Evolutionary conservation across 1,140 invertebrate species (phyloP).

Genomic region (Akabosia matsudoensis): DNA sequence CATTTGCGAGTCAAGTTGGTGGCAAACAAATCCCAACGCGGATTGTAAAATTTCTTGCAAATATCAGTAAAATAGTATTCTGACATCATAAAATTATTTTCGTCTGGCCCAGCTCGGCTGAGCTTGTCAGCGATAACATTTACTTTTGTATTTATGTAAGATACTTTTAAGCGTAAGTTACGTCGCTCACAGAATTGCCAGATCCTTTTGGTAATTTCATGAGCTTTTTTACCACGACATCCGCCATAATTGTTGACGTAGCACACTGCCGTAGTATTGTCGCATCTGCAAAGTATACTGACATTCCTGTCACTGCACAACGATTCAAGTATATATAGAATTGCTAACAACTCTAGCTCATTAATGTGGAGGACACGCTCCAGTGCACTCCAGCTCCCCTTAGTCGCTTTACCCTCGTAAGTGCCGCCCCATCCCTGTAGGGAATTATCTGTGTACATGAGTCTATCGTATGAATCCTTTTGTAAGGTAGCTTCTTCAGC

Average conservation of each 20-base stretch:
- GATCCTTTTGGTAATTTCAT: slow-evolving; percentile 23
- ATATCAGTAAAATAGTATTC: background rate
- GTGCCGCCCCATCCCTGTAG: slow-evolving; percentile 25
- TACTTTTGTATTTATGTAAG: background rate
- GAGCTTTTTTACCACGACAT: background rate
- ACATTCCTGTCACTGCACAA: background rate
- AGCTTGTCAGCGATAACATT: slow-evolving; percentile 4
- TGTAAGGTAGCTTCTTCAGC: background rate
- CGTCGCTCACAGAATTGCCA: slow-evolving; percentile 25
- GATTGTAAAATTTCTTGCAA: background rate
- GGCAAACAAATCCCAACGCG: slow-evolving; percentile 4
- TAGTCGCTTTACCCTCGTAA: background rate
- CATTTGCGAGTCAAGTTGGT: background rate
- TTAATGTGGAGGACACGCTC: slow-evolving; percentile 29
- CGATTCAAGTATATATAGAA: slow-evolving; percentile 1
- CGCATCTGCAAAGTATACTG: slow-evolving; percentile 24
- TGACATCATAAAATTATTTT: background rate
- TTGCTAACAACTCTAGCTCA: slow-evolving; percentile 31
- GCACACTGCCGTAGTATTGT: slow-evolving; percentile 23
- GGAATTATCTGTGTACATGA: slow-evolving; percentile 20
- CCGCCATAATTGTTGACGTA: slow-evolving; percentile 38
- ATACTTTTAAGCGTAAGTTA: background rate
- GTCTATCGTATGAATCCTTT: background rate
- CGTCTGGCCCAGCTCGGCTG: background rate
- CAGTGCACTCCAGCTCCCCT: slow-evolving; percentile 25